Conservation (phyloP, 2,797 vertebrate genomes). For the Mionectes olivaceus region DNA sequence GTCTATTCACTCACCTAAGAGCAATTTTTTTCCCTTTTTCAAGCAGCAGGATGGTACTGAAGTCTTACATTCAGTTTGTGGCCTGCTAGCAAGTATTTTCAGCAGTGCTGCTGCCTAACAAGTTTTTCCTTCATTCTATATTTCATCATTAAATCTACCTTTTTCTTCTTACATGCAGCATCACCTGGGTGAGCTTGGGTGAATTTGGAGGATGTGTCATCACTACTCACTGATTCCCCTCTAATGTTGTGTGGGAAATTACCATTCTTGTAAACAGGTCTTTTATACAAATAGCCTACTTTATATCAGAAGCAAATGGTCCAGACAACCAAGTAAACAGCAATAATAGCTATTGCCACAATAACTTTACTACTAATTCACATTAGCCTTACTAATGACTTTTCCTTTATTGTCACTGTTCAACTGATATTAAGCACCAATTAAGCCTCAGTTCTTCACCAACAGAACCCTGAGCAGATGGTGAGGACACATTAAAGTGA, state of each 20-base stretch:
- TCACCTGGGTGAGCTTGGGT: not conserved
- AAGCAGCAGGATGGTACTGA: not conserved
- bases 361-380: constrained; percentile 50
- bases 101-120: not conserved
- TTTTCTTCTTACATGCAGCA: not conserved
- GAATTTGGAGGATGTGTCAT: not conserved
- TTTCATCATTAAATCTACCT: not conserved
- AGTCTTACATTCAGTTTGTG: not conserved
- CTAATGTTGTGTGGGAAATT: not conserved
- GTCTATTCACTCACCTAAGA: not conserved
- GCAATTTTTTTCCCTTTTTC: not conserved
- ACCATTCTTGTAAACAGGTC: constrained; percentile 15
- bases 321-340: constrained; percentile 42
- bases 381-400: constrained; percentile 34
- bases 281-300: constrained; percentile 48
- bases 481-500: not conserved
- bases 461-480: not conserved
- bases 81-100: not conserved
- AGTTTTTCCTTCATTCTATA: not conserved
- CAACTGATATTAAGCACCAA: constrained; percentile 40
- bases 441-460: not conserved
- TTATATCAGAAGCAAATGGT: constrained; percentile 55
- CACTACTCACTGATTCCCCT: not conserved
- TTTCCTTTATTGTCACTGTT: constrained; percentile 39
- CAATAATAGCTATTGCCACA: constrained; percentile 54